Evolutionary conservation across 2,797 vertebrate genomes (phyloP), one percentile per base, ranked within the genome.

Genomic region (Adrianichthys oophorus): DNA sequence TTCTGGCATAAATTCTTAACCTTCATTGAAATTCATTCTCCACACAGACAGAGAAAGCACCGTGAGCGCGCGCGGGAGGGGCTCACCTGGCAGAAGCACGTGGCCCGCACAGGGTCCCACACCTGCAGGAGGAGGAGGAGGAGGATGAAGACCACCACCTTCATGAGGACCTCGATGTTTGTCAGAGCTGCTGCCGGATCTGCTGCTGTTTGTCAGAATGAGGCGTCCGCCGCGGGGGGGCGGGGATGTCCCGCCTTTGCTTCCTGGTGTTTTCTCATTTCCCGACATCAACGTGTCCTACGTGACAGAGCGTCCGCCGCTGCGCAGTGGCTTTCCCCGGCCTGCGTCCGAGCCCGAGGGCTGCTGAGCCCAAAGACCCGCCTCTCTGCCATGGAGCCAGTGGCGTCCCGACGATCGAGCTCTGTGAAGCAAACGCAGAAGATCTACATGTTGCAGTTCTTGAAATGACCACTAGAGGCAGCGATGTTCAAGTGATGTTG

Each of bases 11-110:
- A 1, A 26, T 26, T 26, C 26, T 26, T 7, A 1, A 5, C 24
- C 4, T 5, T 26, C 0, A 26, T 7, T 26, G 5, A 5, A 26
- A 26, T 7, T 26, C 26, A 6, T 7, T 26, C 7, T 26, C 26
- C 26, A 26, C 24, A 26, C 24, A 26, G 4, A 4, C 26, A 26
- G 26, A 24, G 24, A 24, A 6, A 4, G 24, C 24, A 24, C 2
- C 4, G 23, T 10, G 8, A 23, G 21, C 18, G 21, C 18, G 14
- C n/a, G 6, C 3, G 45, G 2, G 17, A 10, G 10, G 3, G 1
- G 1, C 89, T 91, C 72, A 95, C 93, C 92, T 94, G 90, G 71
- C 93, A 93, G 86, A 93, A 95, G 72, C 92, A 94, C 72, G 90
- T 83, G 74, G 90, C 67, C 29, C 79, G 86, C 17, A 87, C 89